Base-by-base conservation (phyloP, 1,140 invertebrate species). In the Drosophila ambigua region DNA sequence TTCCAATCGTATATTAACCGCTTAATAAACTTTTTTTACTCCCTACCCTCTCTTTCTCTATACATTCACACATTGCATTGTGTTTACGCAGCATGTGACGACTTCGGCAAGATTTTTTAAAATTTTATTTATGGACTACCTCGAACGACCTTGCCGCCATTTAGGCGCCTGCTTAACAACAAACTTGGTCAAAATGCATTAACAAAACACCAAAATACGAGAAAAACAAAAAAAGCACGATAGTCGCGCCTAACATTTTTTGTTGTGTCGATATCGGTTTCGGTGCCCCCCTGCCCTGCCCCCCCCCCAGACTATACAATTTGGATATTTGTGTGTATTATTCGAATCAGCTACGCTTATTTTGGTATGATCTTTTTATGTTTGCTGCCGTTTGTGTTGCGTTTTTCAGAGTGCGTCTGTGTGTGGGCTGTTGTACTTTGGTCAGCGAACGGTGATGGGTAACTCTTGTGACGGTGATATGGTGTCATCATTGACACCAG, bases 141-240 rank as follows among this genome's bases (percentile, higher is more conserved):
- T 85, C 87, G 81, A 85, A 81, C 82, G 81, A 81, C 81, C 81
- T 85, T 85, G 81, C 61, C 82, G 81, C 57, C 77, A 54, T 64
- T 85, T 54, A 63, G 81, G 72, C 81, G 81, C 80, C 77, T 55
- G 76, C 63, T 72, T 57, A 69, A 59, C 55, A 84, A 84, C 55
- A 84, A 84, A 84, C 72, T 84, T 84, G 80, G 82, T 84, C 68
- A 85, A 84, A 84, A 84, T 84, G 81, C 77, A 83, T 83, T 82
- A 77, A 66, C 43, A 68, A 69, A 73, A 67, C 44, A 54, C 71
- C 11, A 39, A 39, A 49, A 76, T 28, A 72, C 55, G 41, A 46
- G 54, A 65, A 59, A 46, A 64, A 64, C 43, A 45, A 45, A 48
- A 67, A 67, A 48, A 41, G 24, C 66, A 55, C 50, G 24, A 31